A percentile compares a stretch with the other conserved stretches of the same genome.
Evolutionary conservation across 2,797 vertebrate species (phyloP).

Genomic region (Cirrhinus mrigala): DNA sequence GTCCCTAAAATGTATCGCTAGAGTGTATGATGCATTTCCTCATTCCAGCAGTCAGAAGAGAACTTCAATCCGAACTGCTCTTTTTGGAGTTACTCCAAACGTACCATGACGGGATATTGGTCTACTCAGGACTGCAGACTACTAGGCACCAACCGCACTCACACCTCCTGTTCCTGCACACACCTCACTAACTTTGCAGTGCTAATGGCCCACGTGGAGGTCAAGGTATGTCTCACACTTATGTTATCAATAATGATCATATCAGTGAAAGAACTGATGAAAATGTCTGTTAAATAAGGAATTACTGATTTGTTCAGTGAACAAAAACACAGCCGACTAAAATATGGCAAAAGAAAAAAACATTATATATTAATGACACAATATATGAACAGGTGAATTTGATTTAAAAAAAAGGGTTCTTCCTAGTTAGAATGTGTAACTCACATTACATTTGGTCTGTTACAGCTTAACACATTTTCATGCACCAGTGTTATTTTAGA

Average conservation of each 20-base stretch:
- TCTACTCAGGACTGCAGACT: conserved; percentile 97
- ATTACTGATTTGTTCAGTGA: neutral
- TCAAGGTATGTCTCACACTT: conserved; percentile 84
- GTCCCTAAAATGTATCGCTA: neutral
- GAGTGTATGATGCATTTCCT: neutral
- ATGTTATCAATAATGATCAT: neutral
- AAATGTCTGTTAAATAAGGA: neutral
- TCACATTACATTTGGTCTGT: neutral
- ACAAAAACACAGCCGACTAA: neutral
- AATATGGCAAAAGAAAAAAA: neutral
- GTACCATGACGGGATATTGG: conserved; percentile 97
- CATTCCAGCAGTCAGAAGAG: conserved; percentile 90
- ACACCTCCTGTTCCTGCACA: conserved; percentile 97
- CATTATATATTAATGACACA: neutral
- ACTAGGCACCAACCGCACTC: conserved; percentile 92
- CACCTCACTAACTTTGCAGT: conserved; percentile 98
- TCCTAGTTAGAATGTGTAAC: neutral
- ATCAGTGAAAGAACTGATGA: neutral
- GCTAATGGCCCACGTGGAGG: conserved; percentile 95
- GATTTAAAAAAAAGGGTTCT: neutral
- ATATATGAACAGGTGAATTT: neutral
- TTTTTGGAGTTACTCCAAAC: conserved; percentile 99
- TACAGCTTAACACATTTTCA: neutral
- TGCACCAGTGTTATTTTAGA: too few species aligned
- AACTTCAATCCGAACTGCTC: conserved; percentile 99